These are phyloP conservation scores for Sebastes iracundus DNA, from an alignment of 2,797 vertebrate genomes.

Conservation along the genomic window DNA sequence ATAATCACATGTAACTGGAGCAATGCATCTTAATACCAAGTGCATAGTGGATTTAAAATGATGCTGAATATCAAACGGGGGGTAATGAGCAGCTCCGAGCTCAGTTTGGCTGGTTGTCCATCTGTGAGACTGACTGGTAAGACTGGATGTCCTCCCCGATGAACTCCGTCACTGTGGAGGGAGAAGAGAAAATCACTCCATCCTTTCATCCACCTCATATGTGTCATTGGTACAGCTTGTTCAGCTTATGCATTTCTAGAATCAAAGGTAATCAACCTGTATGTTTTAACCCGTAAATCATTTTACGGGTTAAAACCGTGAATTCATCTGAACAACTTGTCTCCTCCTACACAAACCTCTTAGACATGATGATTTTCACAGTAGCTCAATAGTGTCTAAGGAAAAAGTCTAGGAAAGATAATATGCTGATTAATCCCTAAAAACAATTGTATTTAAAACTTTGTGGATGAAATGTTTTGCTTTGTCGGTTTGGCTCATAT, in stretches of 20 bases:
- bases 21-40: conserved; percentile 52
- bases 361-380: not conserved
- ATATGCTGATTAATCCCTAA: not conserved
- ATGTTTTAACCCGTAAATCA: too few relatives aligned
- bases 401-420: not conserved
- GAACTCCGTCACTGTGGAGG: conserved; percentile 89
- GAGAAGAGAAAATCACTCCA: conserved; percentile 9
- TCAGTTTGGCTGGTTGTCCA: conserved; percentile 84
- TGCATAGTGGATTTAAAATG: conserved; percentile 55
- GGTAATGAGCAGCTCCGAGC: conserved; percentile 24
- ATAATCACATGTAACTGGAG: conserved; percentile 44
- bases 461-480: not conserved
- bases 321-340: not conserved
- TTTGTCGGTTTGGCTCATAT: not conserved
- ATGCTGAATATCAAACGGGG: conserved; percentile 42
- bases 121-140: conserved; percentile 81
- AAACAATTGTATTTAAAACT: not conserved
- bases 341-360: not conserved
- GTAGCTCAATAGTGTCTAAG: not conserved
- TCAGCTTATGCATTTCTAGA: not conserved
- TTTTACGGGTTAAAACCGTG: not conserved
- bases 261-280: not conserved
- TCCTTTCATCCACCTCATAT: not conserved
- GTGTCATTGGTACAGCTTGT: too few relatives aligned
- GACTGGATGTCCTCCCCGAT: conserved; percentile 91